These are phyloP conservation scores for Canis aureus DNA, from an alignment of 2,113 vertebrate genomes.

Conservation along the genomic window DNA sequence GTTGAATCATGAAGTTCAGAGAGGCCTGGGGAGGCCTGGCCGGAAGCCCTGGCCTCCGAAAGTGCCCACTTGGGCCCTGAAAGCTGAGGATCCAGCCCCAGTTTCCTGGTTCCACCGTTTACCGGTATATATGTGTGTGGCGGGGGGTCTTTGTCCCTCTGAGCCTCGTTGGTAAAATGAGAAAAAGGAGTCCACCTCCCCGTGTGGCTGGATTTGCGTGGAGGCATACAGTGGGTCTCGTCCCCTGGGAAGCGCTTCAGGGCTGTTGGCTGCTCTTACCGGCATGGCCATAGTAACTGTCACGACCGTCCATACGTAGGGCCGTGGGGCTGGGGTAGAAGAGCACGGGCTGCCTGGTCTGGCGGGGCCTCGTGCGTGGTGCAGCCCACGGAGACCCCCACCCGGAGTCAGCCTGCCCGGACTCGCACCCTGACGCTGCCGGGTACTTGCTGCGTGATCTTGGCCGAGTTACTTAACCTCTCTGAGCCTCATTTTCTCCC, in stretches of 20 bases:
- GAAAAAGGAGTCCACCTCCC: background rate
- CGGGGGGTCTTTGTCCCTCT: background rate
- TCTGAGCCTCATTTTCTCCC: background rate
- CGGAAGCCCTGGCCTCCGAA: background rate
- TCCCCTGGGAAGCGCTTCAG: background rate
- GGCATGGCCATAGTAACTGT: background rate
- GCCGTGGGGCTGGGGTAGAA: too few relatives aligned
- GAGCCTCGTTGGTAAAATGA: background rate
- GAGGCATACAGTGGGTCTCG: background rate
- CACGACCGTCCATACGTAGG: too few relatives aligned
- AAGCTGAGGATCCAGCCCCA: background rate
- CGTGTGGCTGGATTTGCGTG: accelerated
- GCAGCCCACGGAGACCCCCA: background rate
- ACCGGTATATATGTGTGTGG: background rate
- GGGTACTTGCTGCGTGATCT: background rate
- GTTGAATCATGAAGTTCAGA: background rate
- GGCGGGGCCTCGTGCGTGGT: background rate
- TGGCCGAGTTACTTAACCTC: background rate
- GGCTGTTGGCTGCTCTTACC: background rate
- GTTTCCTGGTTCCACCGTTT: background rate
- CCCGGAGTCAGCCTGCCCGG: background rate
- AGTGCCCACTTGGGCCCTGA: background rate
- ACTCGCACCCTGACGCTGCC: background rate
- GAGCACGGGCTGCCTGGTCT: background rate
- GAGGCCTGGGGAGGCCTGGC: background rate